Conservation (phyloP, 2,113 vertebrate genomes). For the Antechinus stuartii region DNA sequence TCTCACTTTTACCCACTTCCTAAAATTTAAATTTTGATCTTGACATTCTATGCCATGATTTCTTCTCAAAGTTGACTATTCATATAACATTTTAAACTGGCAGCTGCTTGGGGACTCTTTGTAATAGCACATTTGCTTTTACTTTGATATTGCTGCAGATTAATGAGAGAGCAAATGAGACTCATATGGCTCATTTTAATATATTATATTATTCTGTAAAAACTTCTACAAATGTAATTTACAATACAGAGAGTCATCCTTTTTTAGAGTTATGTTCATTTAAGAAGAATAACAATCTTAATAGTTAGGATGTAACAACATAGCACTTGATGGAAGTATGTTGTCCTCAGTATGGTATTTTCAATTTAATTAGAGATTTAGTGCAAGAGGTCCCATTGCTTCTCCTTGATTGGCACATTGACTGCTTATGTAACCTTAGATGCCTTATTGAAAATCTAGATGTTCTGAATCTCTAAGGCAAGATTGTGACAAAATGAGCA, state of each 20-base stretch:
- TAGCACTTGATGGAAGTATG: not conserved
- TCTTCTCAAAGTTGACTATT: not conserved
- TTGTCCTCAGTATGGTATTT: not conserved
- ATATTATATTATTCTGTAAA: not conserved
- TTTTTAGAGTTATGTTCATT: constrained; percentile 45
- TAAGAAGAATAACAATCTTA: not conserved
- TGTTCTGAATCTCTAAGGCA: not conserved
- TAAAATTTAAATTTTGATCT: not conserved
- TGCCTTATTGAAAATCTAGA: not conserved
- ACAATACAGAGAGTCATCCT: constrained; percentile 19
- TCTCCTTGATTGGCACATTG: not conserved
- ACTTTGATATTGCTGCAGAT: not conserved
- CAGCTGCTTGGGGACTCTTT: not conserved
- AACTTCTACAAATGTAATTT: not conserved
- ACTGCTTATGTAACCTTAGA: constrained; percentile 1
- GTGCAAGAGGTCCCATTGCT: not conserved
- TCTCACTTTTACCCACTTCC: not conserved
- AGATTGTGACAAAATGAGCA: not conserved
- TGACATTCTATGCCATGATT: not conserved
- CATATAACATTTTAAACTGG: not conserved
- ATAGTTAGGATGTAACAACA: not conserved
- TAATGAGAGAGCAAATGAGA: constrained; percentile 2
- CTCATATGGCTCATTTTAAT: not conserved
- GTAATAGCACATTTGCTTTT: not conserved
- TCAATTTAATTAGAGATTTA: constrained; percentile 24